Base-by-base conservation (phyloP, 2,113 vertebrate genomes). In the Theropithecus gelada region DNA sequence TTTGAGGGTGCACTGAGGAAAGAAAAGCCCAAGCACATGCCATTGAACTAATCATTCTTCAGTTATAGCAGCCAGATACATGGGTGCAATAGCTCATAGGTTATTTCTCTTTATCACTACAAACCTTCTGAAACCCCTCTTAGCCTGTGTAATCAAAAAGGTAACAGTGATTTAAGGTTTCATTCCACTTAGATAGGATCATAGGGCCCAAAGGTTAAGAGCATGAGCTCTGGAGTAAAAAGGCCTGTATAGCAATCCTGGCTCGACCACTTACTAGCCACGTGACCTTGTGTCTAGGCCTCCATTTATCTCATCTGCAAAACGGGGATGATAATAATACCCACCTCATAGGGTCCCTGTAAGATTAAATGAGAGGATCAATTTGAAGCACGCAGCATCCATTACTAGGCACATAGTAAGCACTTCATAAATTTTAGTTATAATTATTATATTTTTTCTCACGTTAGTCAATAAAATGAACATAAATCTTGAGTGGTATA, bases 221-320 rank as follows among this genome's bases (percentile, higher is more conserved):
- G 76, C 23, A 86, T 16, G 14, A 48, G 45, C 64, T 61, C 78
- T 73, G 30, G 27, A 20, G 8, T 52, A 96, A 32, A 38, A 55
- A 59, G 61, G 27, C 5, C 12, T 35, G 4, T 10, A 3, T 43
- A 27, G 32, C 25, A 52, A 0, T 35, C 83, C 2, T 0, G 27
- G 35, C 38, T 57, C 55, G 35, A 2, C 30, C 25, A 10, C 38
- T 55, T 12, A 45, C 25, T 48, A 38, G 35, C 18, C 14, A 13
- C 9, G 3, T 35, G 14, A 76, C n/a, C 18, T 2, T 61, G 43
- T 25, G 18, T 45, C 45, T 50, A 73, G 68, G 84, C 55, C 90
- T 73, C 76, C 84, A 59, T 83, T 81, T 52, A 94, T 55, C 80
- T 97, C 70, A 59, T 66, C 81, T 83, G 18, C 11, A 89, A 75